phyloP scores from a whole-genome alignment of 1,140 invertebrate species.

The Diorhabda sublineata region DNA sequence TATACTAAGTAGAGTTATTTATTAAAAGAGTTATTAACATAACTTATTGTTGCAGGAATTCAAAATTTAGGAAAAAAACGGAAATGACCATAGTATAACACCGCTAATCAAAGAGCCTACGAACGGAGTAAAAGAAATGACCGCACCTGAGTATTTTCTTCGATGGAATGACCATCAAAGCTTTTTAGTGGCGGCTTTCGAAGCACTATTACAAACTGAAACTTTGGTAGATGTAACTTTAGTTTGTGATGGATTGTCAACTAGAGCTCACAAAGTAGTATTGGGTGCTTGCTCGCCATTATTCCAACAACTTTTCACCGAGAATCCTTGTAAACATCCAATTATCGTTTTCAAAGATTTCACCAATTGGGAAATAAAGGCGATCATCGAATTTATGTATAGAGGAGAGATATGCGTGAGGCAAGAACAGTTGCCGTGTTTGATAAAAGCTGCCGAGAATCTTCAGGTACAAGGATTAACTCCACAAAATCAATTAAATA shows the following conservation, averaged over 20 bases:
- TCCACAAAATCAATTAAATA: conserved; percentile 64
- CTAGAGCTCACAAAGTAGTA: conserved; percentile 85
- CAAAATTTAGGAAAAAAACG: conserved; percentile 38
- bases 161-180: conserved; percentile 90
- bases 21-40: too few species aligned
- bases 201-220: conserved; percentile 76
- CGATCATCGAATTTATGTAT: conserved; percentile 90
- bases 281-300: conserved; percentile 87
- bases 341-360: conserved; percentile 89
- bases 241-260: conserved; percentile 76
- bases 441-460: conserved; percentile 82
- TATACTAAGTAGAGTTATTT: not conserved
- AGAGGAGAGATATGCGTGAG: conserved; percentile 82
- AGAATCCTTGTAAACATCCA: conserved; percentile 90
- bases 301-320: conserved; percentile 81
- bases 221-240: conserved; percentile 84
- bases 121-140: conserved; percentile 44
- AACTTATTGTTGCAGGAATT: conserved; percentile 35
- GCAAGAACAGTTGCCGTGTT: conserved; percentile 72
- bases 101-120: conserved; percentile 8
- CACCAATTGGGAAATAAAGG: conserved; percentile 78
- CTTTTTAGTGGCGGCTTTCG: conserved; percentile 81
- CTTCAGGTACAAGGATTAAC: conserved; percentile 76
- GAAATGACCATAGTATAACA: conserved; percentile 29
- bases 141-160: conserved; percentile 79